Conservation (phyloP, 2,113 vertebrate genomes). For the Cromileptes altivelis region DNA sequence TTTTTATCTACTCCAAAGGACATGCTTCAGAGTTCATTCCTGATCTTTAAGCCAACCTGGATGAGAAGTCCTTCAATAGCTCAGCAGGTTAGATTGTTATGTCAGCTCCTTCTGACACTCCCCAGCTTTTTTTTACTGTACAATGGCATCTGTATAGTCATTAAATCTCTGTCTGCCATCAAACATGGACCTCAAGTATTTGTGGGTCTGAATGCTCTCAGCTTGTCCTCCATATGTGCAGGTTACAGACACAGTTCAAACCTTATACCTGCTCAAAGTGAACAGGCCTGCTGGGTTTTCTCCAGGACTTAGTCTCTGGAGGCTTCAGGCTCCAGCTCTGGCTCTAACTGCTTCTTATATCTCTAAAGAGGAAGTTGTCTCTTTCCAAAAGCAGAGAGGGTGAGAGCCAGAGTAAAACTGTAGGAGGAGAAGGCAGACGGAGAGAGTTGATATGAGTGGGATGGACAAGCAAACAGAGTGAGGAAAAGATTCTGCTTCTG, state of each 20-base stretch:
- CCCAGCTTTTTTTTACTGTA: neutral
- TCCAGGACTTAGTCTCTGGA: conserved; percentile 19
- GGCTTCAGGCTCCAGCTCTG: conserved; percentile 2
- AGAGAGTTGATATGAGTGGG: conserved; percentile 19
- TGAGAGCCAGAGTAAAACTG: conserved; percentile 17
- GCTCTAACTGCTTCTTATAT: conserved; percentile 12
- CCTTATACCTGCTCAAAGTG: neutral
- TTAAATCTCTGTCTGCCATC: neutral
- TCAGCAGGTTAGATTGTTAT: neutral
- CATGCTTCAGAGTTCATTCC: neutral
- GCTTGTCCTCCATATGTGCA: neutral
- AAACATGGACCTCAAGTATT: too few relatives aligned
- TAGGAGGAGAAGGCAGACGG: conserved; percentile 27
- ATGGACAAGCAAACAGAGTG: conserved; percentile 7
- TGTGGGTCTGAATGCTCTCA: too few relatives aligned
- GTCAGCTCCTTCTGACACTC: too few relatives aligned
- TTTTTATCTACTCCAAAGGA: neutral
- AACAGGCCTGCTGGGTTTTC: conserved; percentile 5
- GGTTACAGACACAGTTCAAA: neutral
- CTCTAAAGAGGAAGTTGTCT: conserved; percentile 23
- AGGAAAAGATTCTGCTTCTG: conserved; percentile 1
- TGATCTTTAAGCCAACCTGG: neutral
- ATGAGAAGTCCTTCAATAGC: too few relatives aligned
- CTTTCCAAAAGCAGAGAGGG: conserved; percentile 10
- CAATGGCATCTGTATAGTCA: neutral